phyloP scores from a whole-genome alignment of 2,888 invertebrate species.

The Iphiclides podalirius region DNA sequence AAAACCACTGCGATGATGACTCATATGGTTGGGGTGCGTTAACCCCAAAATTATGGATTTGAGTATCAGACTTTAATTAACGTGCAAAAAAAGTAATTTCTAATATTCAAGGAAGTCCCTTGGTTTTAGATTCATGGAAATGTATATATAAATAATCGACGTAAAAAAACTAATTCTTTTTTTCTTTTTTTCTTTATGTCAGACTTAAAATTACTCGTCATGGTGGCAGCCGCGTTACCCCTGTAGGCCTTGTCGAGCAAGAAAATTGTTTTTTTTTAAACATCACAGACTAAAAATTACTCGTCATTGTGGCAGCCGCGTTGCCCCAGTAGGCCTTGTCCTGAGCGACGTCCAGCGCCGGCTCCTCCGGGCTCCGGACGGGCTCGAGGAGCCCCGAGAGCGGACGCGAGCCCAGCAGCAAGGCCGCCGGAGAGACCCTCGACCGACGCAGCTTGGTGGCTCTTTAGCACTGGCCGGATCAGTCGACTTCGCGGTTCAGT shows the following conservation, averaged over 20 bases:
- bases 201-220: too few relatives aligned
- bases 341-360: constrained; percentile 73
- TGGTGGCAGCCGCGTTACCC: too few relatives aligned
- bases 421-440: constrained; percentile 71
- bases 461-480: constrained; percentile 19
- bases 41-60: neutral
- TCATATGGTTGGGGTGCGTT: neutral
- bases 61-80: too few relatives aligned
- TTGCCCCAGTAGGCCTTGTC: constrained; percentile 76
- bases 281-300: too few relatives aligned
- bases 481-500: constrained; percentile 15
- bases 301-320: constrained; percentile 63
- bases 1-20: neutral
- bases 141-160: too few relatives aligned
- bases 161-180: neutral
- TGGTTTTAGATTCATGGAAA: too few relatives aligned
- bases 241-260: too few relatives aligned
- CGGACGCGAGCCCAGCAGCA: constrained; percentile 80
- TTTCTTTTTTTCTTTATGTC: neutral
- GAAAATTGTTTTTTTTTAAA: too few relatives aligned
- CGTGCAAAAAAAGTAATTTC: too few relatives aligned
- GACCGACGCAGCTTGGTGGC: constrained; percentile 72
- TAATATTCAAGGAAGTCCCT: too few relatives aligned
- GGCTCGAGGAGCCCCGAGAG: constrained; percentile 74
- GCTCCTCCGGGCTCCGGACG: constrained; percentile 70